These are phyloP conservation scores for Mus musculus DNA, from an alignment of 2,113 vertebrate genomes.

Conservation along the genomic window DNA sequence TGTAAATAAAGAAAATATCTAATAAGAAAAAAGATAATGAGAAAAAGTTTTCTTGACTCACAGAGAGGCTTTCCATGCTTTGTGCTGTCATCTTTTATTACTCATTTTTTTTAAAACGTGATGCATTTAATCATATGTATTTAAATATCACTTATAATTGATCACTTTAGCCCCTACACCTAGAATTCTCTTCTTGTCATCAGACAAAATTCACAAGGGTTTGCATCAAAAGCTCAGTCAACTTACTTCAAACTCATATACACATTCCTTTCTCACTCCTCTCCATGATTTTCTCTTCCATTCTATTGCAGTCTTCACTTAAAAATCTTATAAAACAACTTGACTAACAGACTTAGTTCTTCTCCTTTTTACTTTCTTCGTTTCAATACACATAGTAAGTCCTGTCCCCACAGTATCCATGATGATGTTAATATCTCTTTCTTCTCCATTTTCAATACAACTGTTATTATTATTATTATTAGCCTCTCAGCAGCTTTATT, in stretches of 20 bases:
- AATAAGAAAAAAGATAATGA: no score
- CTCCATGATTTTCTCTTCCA: neutral
- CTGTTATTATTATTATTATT: neutral
- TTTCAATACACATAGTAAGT: neutral
- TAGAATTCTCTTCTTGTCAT: neutral
- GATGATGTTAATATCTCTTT: neutral
- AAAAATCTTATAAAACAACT: neutral
- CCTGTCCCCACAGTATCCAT: neutral
- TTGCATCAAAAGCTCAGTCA: neutral
- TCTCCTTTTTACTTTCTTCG: neutral
- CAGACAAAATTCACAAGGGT: neutral
- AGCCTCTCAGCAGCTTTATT: accelerated
- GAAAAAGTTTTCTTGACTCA: neutral
- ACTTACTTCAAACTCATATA: neutral
- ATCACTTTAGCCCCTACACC: neutral
- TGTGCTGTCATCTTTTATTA: neutral
- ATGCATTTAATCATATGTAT: neutral
- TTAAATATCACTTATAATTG: constrained; percentile 20
- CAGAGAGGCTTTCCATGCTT: neutral
- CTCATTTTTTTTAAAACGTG: no score
- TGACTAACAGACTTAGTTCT: neutral
- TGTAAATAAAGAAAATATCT: no score
- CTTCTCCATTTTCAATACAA: neutral
- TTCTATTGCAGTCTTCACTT: neutral
- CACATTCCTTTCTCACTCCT: neutral